Evolutionary conservation across 2,797 vertebrate species (phyloP), one percentile per base, ranked within the genome.

Genomic region (Triplophysa yarkandensis): DNA sequence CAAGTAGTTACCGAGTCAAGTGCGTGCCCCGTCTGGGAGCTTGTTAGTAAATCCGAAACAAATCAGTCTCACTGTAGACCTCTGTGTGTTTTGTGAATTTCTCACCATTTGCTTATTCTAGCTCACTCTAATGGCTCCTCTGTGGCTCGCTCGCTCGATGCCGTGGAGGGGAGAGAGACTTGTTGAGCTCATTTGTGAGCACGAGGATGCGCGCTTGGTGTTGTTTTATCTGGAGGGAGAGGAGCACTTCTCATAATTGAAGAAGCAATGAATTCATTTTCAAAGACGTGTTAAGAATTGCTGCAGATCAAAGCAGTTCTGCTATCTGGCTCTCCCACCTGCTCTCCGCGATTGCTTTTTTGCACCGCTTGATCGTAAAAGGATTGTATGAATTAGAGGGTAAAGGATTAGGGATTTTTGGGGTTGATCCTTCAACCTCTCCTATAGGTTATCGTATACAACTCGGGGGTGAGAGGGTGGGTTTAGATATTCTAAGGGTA

Each of bases 221-320:
- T 75, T 75, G 73, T 75, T 75, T 75, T 75, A 75, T 75, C 73
- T 75, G 73, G 64, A 61, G 55, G 73, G 73, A 75, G 32, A 68
- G 73, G 64, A 75, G 67, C 73, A 68, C 73, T 67, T 67, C 73
- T 68, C 64, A 68, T 75, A 68, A 75, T 68, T 68, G 64, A 75
- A 75, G 63, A 74, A 67, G 64, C 64, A 28, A 65, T 75, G 73
- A 75, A 75, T 61, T 75, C 64, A 68, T 75, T 75, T 75, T 75
- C 73, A 68, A 68, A 75, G 65, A 75, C 64, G 73, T 75, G 64
- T 67, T 68, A 75, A 67, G 64, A 75, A 75, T 75, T 75, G 73
- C 64, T 75, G 1, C n/a, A 75, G 65, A 75, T 75, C 64, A 75
- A 75, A 75, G 73, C 32, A 14, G 17, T 50, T 67, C 32, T 50